Conservation (phyloP, 2,113 vertebrate species). For the Zosterops japonicus region DNA sequence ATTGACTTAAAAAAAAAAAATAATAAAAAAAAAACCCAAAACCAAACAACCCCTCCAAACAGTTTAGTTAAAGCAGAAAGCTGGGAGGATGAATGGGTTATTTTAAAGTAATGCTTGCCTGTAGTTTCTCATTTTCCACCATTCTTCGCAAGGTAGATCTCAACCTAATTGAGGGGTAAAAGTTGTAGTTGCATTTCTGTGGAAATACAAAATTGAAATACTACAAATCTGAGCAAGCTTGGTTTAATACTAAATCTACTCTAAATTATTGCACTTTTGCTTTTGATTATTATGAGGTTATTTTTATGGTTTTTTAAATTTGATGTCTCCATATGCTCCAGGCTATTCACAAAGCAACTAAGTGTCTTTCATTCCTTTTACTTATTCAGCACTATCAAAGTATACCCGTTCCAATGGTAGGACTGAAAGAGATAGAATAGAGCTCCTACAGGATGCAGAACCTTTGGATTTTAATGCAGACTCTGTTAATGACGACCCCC, state of each 20-base stretch:
- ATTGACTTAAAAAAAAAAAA: neutral
- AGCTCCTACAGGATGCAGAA: constrained; percentile 93
- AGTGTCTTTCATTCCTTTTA: neutral
- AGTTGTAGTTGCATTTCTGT: neutral
- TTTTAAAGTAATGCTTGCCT: neutral
- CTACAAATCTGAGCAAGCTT: neutral
- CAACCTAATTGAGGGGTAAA: rapidly evolving
- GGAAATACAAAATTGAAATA: neutral
- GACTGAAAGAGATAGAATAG: constrained; percentile 87
- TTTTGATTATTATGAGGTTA: neutral
- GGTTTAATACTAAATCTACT: neutral
- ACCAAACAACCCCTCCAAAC: neutral
- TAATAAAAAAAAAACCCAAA: neutral
- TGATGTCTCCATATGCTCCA: neutral
- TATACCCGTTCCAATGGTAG: constrained; percentile 82
- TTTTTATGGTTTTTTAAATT: neutral
- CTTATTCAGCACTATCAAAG: constrained; percentile 76
- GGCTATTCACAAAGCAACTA: neutral
- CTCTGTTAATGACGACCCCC: constrained; percentile 81
- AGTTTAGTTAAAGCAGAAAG: neutral
- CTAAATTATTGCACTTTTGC: neutral
- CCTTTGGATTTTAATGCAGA: constrained; percentile 93
- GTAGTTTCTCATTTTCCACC: neutral
- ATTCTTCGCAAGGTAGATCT: neutral
- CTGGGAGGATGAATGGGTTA: neutral